Evolutionary conservation across 2,113 vertebrate species (phyloP).

Genomic region (Rhadina sibilatrix): DNA sequence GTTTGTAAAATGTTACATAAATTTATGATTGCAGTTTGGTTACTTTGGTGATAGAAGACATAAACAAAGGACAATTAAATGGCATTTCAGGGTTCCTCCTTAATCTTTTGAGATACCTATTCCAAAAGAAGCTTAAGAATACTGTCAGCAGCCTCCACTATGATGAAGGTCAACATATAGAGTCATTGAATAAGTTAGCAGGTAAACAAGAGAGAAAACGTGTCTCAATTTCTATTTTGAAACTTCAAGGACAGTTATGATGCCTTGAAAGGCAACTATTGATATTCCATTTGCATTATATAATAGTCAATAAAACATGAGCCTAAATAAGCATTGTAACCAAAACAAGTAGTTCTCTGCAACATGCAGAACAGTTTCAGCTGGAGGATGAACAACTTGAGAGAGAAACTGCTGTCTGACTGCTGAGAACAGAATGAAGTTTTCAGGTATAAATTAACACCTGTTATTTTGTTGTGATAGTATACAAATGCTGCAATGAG

Average conservation of each 20-base stretch:
- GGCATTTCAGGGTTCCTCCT: background rate
- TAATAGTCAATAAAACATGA: background rate
- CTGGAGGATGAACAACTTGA: background rate
- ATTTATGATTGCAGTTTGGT: background rate
- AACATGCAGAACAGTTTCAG: background rate
- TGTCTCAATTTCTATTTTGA: background rate
- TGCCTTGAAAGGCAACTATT: background rate
- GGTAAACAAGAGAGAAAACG: background rate
- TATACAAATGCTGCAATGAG: background rate
- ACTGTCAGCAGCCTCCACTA: background rate
- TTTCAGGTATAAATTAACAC: background rate
- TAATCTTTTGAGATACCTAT: background rate
- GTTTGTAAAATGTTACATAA: background rate
- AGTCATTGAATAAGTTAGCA: background rate
- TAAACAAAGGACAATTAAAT: background rate
- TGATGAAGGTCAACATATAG: background rate
- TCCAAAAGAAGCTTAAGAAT: background rate
- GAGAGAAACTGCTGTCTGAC: background rate
- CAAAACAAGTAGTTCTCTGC: background rate
- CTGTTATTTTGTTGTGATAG: background rate
- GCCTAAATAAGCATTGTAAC: background rate
- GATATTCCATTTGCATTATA: background rate
- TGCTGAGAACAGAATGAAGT: background rate
- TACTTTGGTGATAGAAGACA: background rate
- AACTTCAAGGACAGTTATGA: background rate